Conservation (phyloP, 23 tunicate genomes). For the Ciona savignyi region DNA sequence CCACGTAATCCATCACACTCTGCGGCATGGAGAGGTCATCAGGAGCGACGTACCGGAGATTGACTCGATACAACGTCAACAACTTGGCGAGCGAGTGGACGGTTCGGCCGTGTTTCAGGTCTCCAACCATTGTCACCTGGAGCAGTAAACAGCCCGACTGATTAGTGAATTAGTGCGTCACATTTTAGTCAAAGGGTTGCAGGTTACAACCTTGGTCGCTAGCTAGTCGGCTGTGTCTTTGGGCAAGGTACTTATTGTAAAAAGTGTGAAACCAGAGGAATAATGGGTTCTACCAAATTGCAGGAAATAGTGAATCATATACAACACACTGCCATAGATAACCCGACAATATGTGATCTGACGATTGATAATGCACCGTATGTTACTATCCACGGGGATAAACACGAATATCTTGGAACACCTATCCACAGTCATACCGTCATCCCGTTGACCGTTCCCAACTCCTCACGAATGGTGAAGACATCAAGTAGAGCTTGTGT, state of each 20-base stretch:
- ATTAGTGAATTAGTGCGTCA: background rate
- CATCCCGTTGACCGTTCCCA: constrained; percentile 96
- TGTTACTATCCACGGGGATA: no score
- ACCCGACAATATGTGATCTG: no score
- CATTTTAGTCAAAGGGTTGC: background rate
- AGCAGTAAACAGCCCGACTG: no score
- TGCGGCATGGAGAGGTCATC: constrained; percentile 63
- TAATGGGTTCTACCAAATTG: no score
- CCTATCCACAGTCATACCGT: constrained; percentile 31
- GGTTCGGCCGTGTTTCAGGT: constrained; percentile 88
- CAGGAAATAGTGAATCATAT: no score
- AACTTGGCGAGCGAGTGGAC: constrained; percentile 86
- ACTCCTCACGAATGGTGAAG: constrained; percentile 87
- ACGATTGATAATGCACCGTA: no score
- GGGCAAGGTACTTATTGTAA: no score
- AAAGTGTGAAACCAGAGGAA: no score
- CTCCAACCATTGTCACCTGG: constrained; percentile 76
- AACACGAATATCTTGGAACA: no score
- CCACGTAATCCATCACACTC: constrained; percentile 71
- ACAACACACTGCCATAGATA: no score
- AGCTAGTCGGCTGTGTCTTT: no score
- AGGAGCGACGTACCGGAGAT: constrained; percentile 55
- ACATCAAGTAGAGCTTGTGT: constrained; percentile 93
- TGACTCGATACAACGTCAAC: constrained; percentile 74
- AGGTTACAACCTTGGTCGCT: no score